Evolutionary conservation across 1,140 invertebrate genomes (phyloP).

Genomic region (Heliconius congener): DNA sequence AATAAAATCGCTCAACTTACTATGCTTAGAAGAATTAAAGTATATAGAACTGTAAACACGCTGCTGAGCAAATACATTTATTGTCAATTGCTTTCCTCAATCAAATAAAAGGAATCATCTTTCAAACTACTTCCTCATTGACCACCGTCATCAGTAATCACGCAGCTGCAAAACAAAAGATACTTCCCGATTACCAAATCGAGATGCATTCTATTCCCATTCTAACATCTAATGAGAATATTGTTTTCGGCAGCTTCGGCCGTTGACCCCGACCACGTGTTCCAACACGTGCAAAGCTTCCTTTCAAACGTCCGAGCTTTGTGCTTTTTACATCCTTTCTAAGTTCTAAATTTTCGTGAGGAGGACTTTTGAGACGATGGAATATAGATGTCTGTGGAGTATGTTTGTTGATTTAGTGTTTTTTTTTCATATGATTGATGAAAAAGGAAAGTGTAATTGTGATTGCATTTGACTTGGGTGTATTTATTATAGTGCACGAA

Average conservation of each 20-base stretch:
- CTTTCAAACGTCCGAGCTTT: slow-evolving; percentile 57
- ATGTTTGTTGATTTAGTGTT: not conserved
- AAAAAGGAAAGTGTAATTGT: not conserved
- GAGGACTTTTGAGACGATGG: slow-evolving; percentile 50
- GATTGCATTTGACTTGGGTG: not conserved
- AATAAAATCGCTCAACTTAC: too few relatives aligned
- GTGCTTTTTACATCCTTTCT: slow-evolving; percentile 58
- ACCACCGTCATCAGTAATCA: not conserved
- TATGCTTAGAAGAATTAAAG: too few relatives aligned
- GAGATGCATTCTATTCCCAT: slow-evolving; percentile 43
- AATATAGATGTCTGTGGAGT: slow-evolving; percentile 44
- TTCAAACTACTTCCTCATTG: not conserved
- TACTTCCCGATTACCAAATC: slow-evolving; percentile 41
- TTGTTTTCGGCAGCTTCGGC: slow-evolving; percentile 49
- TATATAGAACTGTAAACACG: too few relatives aligned
- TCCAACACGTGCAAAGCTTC: slow-evolving; percentile 60
- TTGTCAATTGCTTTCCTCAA: too few relatives aligned
- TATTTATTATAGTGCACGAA: not conserved
- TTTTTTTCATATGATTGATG: not conserved
- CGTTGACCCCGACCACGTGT: slow-evolving; percentile 63
- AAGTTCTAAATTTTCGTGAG: slow-evolving; percentile 63
- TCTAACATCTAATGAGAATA: slow-evolving; percentile 54
- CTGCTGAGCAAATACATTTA: too few relatives aligned
- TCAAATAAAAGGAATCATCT: not conserved
- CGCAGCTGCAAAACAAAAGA: slow-evolving; percentile 57